Evolutionary conservation across 2,797 vertebrate genomes (phyloP), one percentile per base, ranked within the genome.

Genomic region (Helicolenus hilgendorfi): DNA sequence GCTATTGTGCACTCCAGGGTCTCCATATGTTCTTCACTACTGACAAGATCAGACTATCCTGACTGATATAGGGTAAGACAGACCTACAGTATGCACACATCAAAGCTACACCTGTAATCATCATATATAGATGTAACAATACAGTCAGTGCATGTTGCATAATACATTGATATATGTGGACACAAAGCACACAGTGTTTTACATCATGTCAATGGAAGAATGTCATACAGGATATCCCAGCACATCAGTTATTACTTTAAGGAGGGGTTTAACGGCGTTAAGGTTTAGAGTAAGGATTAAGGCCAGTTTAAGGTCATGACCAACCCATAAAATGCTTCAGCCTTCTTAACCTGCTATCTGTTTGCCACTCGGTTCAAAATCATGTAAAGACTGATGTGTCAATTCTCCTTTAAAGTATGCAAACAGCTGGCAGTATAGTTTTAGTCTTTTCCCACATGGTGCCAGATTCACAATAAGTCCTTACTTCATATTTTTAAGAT

Each of bases 11-110:
- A 24, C 71, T 24, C 10, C 53, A 60, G 63, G 81, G 58, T 77
- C 63, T 80, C 68, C 84, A 86, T 74, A 81, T 88, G 72, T 76
- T 72, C 45, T 80, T 81, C 62, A 56, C 70, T 49, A 18, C 27
- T 60, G 15, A 81, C 22, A 24, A 41, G 41, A 84, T 75, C 31
- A 65, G 31, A 84, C 36, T 41, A 55, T 13, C 33, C 60, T 84
- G 53, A 87, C 2, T 20, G 27, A 70, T 38, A 31, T 33, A 20
- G 8, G 49, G 10, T 58, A 33, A 22, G 3, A 73, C 11, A 24
- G 2, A 75, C 72, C 6, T 45, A 45, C 41, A 45, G 41, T 14
- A n/a, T 8, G 31, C 41, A 35, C 58, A 72, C 68, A 67, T 33
- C 4, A 45, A 27, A 26, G n/a, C 7, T 41, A 5, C 36, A 68